phyloP scores from a whole-genome alignment of 1,140 invertebrate species.

The Drosophila paulistorum region DNA sequence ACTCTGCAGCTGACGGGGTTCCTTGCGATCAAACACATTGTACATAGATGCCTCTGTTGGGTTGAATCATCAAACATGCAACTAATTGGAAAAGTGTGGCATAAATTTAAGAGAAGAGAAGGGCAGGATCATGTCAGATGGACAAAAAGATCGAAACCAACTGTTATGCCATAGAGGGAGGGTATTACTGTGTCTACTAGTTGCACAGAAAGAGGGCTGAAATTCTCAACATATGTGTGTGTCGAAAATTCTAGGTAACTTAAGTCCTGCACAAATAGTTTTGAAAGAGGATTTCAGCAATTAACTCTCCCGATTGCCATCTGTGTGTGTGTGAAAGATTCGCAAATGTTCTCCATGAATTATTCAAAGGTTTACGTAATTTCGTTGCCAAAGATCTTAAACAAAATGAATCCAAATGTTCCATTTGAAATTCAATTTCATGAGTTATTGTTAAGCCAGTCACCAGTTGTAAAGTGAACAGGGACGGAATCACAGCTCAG shows the following conservation, averaged over 20 bases:
- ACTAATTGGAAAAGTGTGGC: slow-evolving; percentile 65
- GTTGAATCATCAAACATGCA: slow-evolving; percentile 59
- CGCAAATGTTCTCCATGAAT: background rate
- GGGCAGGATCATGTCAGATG: slow-evolving; percentile 14
- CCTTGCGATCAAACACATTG: slow-evolving; percentile 15
- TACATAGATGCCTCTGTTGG: slow-evolving; percentile 28
- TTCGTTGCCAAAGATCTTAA: background rate
- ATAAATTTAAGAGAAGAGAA: slow-evolving; percentile 57
- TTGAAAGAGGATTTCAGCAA: slow-evolving; percentile 5
- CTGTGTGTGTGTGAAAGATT: background rate
- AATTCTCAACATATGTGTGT: slow-evolving; percentile 64
- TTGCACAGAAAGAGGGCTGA: slow-evolving; percentile 20
- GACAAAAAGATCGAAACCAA: slow-evolving; percentile 30
- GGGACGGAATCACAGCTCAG: background rate
- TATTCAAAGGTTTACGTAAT: background rate
- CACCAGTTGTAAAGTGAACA: background rate
- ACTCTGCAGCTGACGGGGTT: slow-evolving; percentile 63
- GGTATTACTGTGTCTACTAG: slow-evolving; percentile 18
- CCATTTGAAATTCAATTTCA: background rate
- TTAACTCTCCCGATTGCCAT: background rate
- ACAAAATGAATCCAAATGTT: background rate
- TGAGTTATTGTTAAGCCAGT: background rate
- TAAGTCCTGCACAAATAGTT: slow-evolving; percentile 26
- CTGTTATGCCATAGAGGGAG: slow-evolving; percentile 34
- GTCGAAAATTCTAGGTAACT: slow-evolving; percentile 24